Conservation (phyloP, 2,113 vertebrate species). For the Suncus etruscus region DNA sequence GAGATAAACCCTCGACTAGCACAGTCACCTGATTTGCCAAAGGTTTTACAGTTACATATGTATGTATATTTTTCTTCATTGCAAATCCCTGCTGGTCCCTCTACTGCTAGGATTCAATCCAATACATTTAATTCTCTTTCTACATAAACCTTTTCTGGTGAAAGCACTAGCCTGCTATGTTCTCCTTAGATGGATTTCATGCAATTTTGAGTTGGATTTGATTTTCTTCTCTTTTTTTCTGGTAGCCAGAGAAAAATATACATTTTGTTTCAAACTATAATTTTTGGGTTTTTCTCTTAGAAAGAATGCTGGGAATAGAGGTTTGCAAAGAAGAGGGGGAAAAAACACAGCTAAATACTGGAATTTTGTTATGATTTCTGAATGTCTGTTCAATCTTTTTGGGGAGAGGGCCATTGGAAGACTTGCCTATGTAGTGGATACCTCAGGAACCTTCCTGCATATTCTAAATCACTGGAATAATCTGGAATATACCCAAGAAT, state of each 20-base stretch:
- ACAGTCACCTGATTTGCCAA: conserved; percentile 19
- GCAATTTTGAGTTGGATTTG: conserved; percentile 53
- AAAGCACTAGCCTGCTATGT: not conserved
- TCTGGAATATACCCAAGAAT: conserved; percentile 15
- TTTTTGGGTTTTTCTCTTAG: conserved; percentile 54
- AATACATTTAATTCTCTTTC: conserved; percentile 50
- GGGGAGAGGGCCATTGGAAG: not conserved
- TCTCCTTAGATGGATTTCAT: conserved; percentile 62
- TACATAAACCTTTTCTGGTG: conserved; percentile 35
- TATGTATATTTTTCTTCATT: not conserved
- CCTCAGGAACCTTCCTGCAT: not conserved
- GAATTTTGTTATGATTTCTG: conserved; percentile 21
- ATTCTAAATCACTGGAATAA: conserved; percentile 13
- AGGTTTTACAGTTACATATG: not conserved
- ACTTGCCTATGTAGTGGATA: not conserved
- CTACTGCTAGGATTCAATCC: conserved; percentile 24
- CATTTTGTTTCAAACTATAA: conserved; percentile 60
- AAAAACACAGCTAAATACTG: conserved; percentile 26
- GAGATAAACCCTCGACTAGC: conserved; percentile 1
- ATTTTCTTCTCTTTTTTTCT: conserved; percentile 17
- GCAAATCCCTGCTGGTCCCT: conserved; percentile 8
- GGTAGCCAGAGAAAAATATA: conserved; percentile 50
- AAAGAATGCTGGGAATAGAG: conserved; percentile 45
- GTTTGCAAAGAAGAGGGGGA: conserved; percentile 16
- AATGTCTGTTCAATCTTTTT: not conserved